Conservation (phyloP, 1,140 invertebrate genomes). For the Brachionus rotundiformis region DNA sequence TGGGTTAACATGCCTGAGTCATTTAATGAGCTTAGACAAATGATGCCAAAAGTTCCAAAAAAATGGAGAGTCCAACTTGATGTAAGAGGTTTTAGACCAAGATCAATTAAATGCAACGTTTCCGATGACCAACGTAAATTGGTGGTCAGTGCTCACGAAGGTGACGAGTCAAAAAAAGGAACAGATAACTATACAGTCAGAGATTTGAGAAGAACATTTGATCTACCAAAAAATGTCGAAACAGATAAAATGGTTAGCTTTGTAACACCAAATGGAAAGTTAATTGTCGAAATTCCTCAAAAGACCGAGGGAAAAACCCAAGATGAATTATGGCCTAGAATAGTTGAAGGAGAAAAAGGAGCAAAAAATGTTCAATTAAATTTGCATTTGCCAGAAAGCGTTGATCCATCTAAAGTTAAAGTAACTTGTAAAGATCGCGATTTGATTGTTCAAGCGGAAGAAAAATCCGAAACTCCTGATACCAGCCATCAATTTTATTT, state of each 20-base stretch:
- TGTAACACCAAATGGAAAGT: constrained; percentile 8
- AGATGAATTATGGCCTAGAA: constrained; percentile 35
- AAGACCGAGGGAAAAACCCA: constrained; percentile 8
- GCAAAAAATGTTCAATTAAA: constrained; percentile 39
- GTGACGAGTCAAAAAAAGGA: constrained; percentile 29
- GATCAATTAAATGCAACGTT: constrained; percentile 32
- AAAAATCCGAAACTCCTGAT: constrained; percentile 34
- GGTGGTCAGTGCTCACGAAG: constrained; percentile 31
- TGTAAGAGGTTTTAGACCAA: not conserved
- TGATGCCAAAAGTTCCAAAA: constrained; percentile 26
- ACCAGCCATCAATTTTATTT: constrained; percentile 16
- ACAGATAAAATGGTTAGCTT: constrained; percentile 39
- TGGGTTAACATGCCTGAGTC: constrained; percentile 27
- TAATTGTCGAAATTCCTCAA: constrained; percentile 49
- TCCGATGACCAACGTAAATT: constrained; percentile 37
- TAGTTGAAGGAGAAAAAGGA: constrained; percentile 47
- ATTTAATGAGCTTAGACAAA: not conserved
- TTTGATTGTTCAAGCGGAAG: constrained; percentile 50
- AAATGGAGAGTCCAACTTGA: constrained; percentile 31
- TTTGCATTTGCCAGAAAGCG: constrained; percentile 12
- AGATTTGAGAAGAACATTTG: constrained; percentile 25
- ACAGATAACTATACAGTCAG: constrained; percentile 12
- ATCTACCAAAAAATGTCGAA: constrained; percentile 46
- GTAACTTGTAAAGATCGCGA: constrained; percentile 51
- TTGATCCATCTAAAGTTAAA: constrained; percentile 51